These are phyloP conservation scores for Drosophila mayaguana DNA, from an alignment of 2,888 invertebrate genomes.

Conservation along the genomic window DNA sequence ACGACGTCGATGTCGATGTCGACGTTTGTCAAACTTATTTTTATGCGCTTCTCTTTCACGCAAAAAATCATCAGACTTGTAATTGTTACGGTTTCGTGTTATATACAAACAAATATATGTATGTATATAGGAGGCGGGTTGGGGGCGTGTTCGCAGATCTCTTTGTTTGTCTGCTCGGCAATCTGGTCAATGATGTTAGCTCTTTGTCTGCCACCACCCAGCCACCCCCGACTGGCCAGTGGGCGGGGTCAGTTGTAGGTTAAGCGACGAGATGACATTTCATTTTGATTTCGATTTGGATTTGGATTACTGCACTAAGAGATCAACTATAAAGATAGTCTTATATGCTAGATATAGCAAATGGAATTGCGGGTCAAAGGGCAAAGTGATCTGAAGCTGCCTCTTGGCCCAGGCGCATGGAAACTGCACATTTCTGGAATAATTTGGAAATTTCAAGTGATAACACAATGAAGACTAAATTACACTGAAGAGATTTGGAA, in stretches of 20 bases:
- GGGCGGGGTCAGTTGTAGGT: constrained; percentile 69
- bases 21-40: constrained; percentile 69
- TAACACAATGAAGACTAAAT: neutral
- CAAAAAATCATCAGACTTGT: constrained; percentile 60
- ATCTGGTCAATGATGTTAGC: constrained; percentile 58
- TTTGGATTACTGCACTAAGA: constrained; percentile 35
- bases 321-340: constrained; percentile 20
- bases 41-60: constrained; percentile 41
- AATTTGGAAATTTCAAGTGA: constrained; percentile 3
- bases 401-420: neutral
- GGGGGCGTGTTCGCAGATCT: constrained; percentile 26
- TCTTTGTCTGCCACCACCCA: constrained; percentile 45
- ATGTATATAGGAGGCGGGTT: neutral
- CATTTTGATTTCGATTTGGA: constrained; percentile 48
- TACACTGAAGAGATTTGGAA: neutral
- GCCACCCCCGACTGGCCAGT: neutral
- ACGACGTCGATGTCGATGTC: constrained; percentile 10
- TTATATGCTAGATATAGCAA: neutral
- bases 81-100: constrained; percentile 68
- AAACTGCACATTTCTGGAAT: constrained; percentile 6
- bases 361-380: constrained; percentile 4
- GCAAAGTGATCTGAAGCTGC: neutral
- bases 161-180: constrained; percentile 52
- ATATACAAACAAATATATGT: neutral
- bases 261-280: constrained; percentile 54